Evolutionary conservation across 2,888 invertebrate species (phyloP).

Genomic region (Auanema freiburgensis): DNA sequence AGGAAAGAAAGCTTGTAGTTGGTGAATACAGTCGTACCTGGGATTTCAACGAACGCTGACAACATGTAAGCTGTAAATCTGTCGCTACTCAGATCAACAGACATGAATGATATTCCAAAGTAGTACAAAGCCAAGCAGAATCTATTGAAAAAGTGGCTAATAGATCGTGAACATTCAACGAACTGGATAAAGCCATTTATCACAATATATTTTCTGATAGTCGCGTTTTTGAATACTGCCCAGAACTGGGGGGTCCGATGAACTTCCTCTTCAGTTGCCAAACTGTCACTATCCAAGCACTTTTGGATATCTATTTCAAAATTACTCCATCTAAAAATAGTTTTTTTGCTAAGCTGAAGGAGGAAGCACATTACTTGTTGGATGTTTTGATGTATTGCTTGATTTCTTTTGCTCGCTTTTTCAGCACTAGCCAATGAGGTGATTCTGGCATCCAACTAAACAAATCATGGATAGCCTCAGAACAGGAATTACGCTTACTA

Average conservation of each 20-base stretch:
- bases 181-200: slow-evolving; percentile 17
- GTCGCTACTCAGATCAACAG: slow-evolving; percentile 17
- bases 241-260: neutral
- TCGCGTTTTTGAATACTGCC: neutral
- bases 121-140: slow-evolving; percentile 17
- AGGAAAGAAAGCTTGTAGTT: slow-evolving; percentile 4
- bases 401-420: slow-evolving; percentile 9
- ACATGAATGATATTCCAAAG: slow-evolving; percentile 22
- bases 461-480: neutral
- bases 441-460: slow-evolving; percentile 21
- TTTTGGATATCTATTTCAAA: neutral
- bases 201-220: slow-evolving; percentile 12
- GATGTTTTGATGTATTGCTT: slow-evolving; percentile 14
- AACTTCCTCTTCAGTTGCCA: slow-evolving; percentile 1
- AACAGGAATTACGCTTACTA: neutral
- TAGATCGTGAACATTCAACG: neutral
- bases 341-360: slow-evolving; percentile 5
- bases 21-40: too few relatives aligned
- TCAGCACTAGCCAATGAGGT: slow-evolving; percentile 25
- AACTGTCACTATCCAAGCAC: slow-evolving; percentile 9
- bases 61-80: slow-evolving; percentile 21
- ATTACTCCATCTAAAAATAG: slow-evolving; percentile 2
- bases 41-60: slow-evolving; percentile 14
- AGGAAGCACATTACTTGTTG: slow-evolving; percentile 9
- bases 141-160: slow-evolving; percentile 4